Base-by-base conservation (phyloP, 2,888 invertebrate species). In the Galerucella calmariensis region DNA sequence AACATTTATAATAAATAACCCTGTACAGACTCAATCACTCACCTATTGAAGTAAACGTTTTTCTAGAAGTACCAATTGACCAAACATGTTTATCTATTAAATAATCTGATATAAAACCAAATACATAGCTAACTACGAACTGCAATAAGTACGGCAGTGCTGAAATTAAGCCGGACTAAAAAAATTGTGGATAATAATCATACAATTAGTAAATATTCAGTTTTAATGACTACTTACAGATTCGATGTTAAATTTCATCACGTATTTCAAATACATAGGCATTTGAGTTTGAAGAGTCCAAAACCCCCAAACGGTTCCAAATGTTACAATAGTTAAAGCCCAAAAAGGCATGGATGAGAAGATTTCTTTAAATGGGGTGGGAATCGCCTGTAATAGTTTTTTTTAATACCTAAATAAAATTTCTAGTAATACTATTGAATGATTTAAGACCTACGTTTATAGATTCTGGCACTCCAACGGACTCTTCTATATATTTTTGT, bases 261-360 rank as follows among this genome's bases (percentile, higher is more conserved):
- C 92, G 62, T 91, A 90, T 80, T 91, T 91, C 91, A 96, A 92
- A 83, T 95, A 96, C 0, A 92, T 91, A 0, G 96, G 96, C 83
- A 95, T 93, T 85, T 95, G 93, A 0, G 95, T 95, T 1, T 95
- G 89, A 16, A 96, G 88, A 41, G 94, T 95, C 93, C 94, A 95
- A 87, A 94, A 95, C 41, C 95, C 95, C 91, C 95, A 93, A 82
- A 91, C 92, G 80, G 95, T 94, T 0, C 93, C 92, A 78, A 92
- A 91, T 83, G 95, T 95, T 0, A 92, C 91, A 2, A 93, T 83
- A 1, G 94, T 84, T 5, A 95, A 88, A 0, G 94, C 92, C 91
- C 93, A 92, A 84, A 96, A 92, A 0, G 95, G 94, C 41, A 92
- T 83, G 0, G 95, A 95, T 0, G 92, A 93, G 65, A 92, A 87